Evolutionary conservation across 2,113 vertebrate genomes (phyloP).

Genomic region (Progne subis): DNA sequence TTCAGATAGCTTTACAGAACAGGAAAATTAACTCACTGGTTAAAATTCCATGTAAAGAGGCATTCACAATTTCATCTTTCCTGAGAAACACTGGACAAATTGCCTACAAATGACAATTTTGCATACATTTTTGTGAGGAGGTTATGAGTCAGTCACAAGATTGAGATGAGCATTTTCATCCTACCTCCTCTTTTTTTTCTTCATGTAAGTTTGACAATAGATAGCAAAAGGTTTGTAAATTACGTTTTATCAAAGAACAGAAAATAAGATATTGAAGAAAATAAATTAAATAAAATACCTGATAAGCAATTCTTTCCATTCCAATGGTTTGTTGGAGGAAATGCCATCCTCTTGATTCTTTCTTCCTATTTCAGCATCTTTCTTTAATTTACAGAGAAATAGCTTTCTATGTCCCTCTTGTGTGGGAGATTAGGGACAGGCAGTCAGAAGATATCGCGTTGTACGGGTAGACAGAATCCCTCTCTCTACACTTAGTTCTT

Average conservation of each 20-base stretch:
- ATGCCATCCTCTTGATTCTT: not conserved
- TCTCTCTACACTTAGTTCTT: too few relatives aligned
- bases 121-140: not conserved
- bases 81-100: not conserved
- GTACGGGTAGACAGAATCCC: too few relatives aligned
- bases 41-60: not conserved
- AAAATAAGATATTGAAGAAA: not conserved
- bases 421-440: too few relatives aligned
- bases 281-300: not conserved
- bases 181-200: not conserved
- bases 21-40: not conserved
- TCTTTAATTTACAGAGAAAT: not conserved
- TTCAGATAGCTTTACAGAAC: not conserved
- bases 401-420: not conserved
- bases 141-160: not conserved
- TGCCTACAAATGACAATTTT: not conserved
- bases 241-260: not conserved
- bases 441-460: too few relatives aligned
- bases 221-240: not conserved
- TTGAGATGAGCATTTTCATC: not conserved
- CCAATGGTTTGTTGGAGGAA: not conserved
- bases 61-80: not conserved
- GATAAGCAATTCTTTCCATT: not conserved
- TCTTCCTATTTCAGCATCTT: not conserved
- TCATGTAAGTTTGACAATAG: not conserved